Base-by-base conservation (phyloP, 2,888 invertebrate genomes). In the Protodeltote pygarga region DNA sequence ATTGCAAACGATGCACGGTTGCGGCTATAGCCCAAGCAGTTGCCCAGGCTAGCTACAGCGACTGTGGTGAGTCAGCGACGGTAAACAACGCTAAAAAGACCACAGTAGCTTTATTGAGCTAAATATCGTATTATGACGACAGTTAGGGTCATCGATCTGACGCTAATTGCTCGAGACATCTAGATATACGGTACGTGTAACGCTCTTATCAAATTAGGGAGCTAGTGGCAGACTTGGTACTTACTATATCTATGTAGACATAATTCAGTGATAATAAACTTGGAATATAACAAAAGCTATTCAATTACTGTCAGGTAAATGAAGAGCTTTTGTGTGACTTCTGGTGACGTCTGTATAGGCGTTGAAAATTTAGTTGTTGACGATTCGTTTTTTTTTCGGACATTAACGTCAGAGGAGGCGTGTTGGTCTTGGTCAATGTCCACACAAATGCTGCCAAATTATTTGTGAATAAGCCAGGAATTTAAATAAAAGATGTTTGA, bases 1-100 rank as follows among this genome's bases (percentile, higher is more conserved):
- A 81, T 75, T 91, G 91, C 83, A 90, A 83, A 76, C 79, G 87
- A 61, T 92, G 92, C 73, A 82, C 81, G 24, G 85, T 85, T 35
- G 84, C 85, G 27, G 85, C 86, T 25, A 75, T 92, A 49, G 84
- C 82, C 38, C 81, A 79, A 59, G 87, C 87, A 48, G 75, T 92
- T 50, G 84, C 82, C 38, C 81, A 79, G 60, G 87, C 87, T 47
- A 80, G 71, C 65, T 77, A 74, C 59, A 79, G 85, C 70, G 77
- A 77, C 74, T 69, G 76, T 67, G 91, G 92, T 92, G 89, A 91
- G 92, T 91, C 62, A 14, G 47, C 44, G 40, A 28, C 39, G 27
- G 61, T 49, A 50, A 46, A 35, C 42, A 48, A 44, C 33, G 50
- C 65, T 67, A 63, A 33, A 34, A 11, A 20, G 28, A 44, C 29